Base-by-base conservation (phyloP, 2,888 invertebrate species). In the Timandra comae region DNA sequence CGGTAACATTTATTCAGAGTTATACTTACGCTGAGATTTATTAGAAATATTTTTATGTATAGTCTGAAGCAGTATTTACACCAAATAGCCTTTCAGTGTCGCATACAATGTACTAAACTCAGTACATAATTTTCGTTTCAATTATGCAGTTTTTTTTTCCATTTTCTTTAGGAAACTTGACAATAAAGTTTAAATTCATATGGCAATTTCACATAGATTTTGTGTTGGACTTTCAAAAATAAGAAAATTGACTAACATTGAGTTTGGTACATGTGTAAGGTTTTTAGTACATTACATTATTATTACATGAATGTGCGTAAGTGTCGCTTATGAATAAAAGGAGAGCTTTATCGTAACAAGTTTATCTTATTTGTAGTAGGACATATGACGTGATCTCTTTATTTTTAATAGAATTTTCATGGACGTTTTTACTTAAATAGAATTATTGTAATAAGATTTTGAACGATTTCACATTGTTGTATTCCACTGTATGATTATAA, bases 401-500 rank as follows among this genome's bases (percentile, higher is more conserved):
- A 73, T 77, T 81, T 80, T 74, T 81, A 82, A 77, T 80, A 74
- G 66, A 75, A 75, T 79, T 81, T 81, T 80, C 79, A 80, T 78
- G 81, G 80, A 79, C 80, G 75, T 81, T 81, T 78, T 82, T 84
- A 84, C 82, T 82, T 84, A 81, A 16, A 78, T 82, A 82, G 76
- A 63, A 69, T 67, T 81, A 80, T 71, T 71, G 6, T 16, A 5
- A 6, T 16, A 16, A 52, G 64, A 71, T 64, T 70, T 67, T 75
- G 76, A 48, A 27, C 56, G 47, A 59, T 70, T 69, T 70, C 75
- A 75, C 75, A 71, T 72, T 65, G 56, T 63, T 63, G 54, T 63
- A 59, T 55, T 53, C 45, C 49, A 55, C 49, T 57, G 48, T 62
- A 46, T 47, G 16, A 43, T 57, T 46, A 53, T 16, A 5, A 58